Evolutionary conservation across 1,140 invertebrate genomes (phyloP).

Genomic region (Ooceraea biroi): DNA sequence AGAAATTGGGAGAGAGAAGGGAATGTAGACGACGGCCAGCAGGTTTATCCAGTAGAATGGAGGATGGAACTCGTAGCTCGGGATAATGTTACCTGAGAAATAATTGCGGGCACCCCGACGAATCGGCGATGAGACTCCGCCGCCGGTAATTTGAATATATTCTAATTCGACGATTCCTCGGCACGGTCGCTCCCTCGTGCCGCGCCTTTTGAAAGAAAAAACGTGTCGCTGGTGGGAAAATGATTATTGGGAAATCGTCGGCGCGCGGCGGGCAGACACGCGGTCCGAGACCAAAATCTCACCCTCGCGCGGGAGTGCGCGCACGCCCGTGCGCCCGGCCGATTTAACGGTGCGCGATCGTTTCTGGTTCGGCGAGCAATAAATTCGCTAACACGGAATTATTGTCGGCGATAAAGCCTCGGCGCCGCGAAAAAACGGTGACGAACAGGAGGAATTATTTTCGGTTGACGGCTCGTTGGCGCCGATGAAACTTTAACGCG

Average conservation of each 20-base stretch:
- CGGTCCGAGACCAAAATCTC: neutral
- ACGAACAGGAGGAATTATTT: constrained; percentile 45
- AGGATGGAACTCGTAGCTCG: constrained; percentile 38
- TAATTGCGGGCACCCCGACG: constrained; percentile 70
- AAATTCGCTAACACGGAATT: constrained; percentile 56
- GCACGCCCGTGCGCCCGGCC: neutral
- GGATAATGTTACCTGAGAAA: constrained; percentile 72
- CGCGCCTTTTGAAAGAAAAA: constrained; percentile 38
- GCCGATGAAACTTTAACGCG: constrained; percentile 39
- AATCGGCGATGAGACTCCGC: constrained; percentile 70
- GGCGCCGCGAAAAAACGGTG: constrained; percentile 24
- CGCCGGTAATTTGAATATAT: constrained; percentile 75
- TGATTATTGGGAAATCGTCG: constrained; percentile 61
- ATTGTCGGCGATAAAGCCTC: constrained; percentile 33
- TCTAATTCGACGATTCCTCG: constrained; percentile 66
- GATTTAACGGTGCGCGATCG: constrained; percentile 15
- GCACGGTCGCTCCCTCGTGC: neutral
- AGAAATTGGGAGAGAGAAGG: constrained; percentile 1
- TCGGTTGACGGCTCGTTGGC: constrained; percentile 33
- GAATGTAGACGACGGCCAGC: constrained; percentile 39
- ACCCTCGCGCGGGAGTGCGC: neutral
- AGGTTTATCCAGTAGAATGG: constrained; percentile 58
- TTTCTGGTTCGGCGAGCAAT: constrained; percentile 38
- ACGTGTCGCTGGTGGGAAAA: constrained; percentile 10
- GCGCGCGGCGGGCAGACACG: neutral